Conservation (phyloP, 2,888 invertebrate species). For the Chrysopilus asiliformis region DNA sequence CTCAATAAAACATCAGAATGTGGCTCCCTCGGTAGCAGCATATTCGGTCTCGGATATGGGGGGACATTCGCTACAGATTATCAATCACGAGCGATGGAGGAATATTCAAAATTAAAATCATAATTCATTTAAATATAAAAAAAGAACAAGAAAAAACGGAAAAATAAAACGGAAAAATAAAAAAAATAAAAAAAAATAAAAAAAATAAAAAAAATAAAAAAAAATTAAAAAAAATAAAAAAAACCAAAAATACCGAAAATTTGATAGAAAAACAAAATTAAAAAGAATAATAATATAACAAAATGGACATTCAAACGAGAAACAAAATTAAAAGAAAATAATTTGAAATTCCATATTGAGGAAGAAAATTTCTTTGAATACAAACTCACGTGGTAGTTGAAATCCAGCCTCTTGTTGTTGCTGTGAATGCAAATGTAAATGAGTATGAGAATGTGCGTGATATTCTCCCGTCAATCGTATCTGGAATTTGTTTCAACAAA, state of each 20-base stretch:
- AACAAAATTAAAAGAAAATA: too few relatives aligned
- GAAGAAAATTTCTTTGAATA: constrained; percentile 26
- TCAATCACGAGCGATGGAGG: not conserved
- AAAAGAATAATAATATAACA: too few relatives aligned
- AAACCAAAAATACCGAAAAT: constrained; percentile 1
- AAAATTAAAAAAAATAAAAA: not conserved
- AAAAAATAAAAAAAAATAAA: constrained; percentile 2
- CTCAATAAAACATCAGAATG: constrained; percentile 37
- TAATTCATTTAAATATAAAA: not conserved
- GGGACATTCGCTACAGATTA: constrained; percentile 32
- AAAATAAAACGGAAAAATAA: not conserved
- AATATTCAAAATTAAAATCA: not conserved
- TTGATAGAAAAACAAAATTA: too few relatives aligned
- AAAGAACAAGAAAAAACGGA: not conserved
- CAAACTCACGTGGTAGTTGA: constrained; percentile 45
- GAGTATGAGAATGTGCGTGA: constrained; percentile 86
- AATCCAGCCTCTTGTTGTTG: constrained; percentile 57
- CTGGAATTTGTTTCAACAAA: constrained; percentile 40
- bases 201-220: constrained; percentile 4
- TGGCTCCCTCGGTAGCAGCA: constrained; percentile 37
- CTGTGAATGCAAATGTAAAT: constrained; percentile 78
- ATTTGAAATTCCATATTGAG: too few relatives aligned
- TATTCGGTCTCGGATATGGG: constrained; percentile 38
- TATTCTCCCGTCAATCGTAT: constrained; percentile 90
- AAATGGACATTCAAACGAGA: too few relatives aligned